Percentiles rank a stretch among this genome's conserved stretches.
Conservation (phyloP, 2,797 vertebrate genomes). For the Sebastes wilsoni region DNA sequence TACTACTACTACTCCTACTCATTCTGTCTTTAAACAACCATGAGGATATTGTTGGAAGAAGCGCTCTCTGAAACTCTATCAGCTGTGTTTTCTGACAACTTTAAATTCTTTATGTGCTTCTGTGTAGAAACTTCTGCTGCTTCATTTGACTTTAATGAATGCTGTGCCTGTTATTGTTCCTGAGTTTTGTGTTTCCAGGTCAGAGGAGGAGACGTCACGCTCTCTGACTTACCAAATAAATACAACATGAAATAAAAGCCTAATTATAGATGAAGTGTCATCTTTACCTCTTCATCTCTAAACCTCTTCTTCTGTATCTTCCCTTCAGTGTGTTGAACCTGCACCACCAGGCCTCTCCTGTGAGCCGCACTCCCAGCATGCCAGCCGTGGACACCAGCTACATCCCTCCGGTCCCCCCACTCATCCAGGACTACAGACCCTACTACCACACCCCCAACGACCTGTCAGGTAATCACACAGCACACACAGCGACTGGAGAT, state of each 20-base stretch:
- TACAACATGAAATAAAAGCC: neutral
- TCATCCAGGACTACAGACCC: constrained; percentile 97
- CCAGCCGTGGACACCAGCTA: constrained; percentile 93
- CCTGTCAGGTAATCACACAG: constrained; percentile 86
- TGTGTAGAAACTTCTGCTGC: constrained; percentile 13
- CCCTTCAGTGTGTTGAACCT: constrained; percentile 87
- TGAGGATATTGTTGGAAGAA: neutral
- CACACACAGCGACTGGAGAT: neutral
- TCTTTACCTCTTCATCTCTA: neutral
- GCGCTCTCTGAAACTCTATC: neutral
- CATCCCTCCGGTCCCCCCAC: constrained; percentile 91
- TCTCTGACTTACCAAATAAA: constrained; percentile 5
- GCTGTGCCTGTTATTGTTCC: constrained; percentile 9
- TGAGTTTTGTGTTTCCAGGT: constrained; percentile 10
- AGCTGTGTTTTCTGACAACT: constrained; percentile 19
- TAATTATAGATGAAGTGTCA: neutral
- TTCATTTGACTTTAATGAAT: constrained; percentile 39
- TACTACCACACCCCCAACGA: constrained; percentile 95
- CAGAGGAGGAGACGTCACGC: neutral
- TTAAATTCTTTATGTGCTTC: constrained; percentile 18
- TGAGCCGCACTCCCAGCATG: constrained; percentile 94
- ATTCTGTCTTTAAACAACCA: neutral
- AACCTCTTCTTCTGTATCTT: neutral
- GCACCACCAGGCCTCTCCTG: constrained; percentile 93
- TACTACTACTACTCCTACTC: neutral